phyloP scores from a whole-genome alignment of 2,888 invertebrate species.

The Catocala nupta region DNA sequence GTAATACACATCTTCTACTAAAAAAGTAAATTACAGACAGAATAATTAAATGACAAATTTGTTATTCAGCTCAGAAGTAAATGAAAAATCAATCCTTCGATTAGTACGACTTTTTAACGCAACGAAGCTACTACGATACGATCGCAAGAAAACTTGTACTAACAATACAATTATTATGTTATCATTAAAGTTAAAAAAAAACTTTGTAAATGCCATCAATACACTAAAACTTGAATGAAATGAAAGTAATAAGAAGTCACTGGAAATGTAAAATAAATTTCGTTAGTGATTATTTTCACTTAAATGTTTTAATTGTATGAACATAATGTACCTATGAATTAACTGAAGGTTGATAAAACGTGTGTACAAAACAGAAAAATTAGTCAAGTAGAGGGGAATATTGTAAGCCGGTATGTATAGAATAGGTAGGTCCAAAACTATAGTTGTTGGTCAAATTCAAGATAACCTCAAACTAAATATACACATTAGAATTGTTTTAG shows the following conservation, averaged over 20 bases:
- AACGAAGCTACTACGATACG: too few species aligned
- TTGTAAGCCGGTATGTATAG: conserved; percentile 40
- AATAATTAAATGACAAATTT: too few species aligned
- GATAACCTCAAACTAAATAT: neutral
- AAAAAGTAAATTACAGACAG: too few species aligned
- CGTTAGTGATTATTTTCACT: conserved; percentile 1
- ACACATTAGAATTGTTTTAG: neutral
- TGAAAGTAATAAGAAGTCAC: neutral
- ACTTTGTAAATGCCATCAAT: too few species aligned
- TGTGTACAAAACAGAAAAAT: conserved; percentile 65
- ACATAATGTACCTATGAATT: conserved; percentile 29
- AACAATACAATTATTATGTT: too few species aligned
- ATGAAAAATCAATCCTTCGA: too few species aligned
- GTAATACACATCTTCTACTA: too few species aligned
- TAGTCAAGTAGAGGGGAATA: conserved; percentile 55
- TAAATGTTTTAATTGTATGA: conserved; percentile 17
- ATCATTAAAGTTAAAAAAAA: too few species aligned
- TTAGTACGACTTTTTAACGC: too few species aligned
- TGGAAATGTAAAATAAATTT: conserved; percentile 7
- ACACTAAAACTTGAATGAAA: neutral
- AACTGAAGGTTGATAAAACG: conserved; percentile 34
- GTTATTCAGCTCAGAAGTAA: too few species aligned
- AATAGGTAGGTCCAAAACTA: conserved; percentile 21
- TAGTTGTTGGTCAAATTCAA: conserved; percentile 7
- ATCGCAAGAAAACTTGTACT: too few species aligned